Conservation (phyloP, 2,888 invertebrate genomes). For the Ornithoptera priamus region DNA sequence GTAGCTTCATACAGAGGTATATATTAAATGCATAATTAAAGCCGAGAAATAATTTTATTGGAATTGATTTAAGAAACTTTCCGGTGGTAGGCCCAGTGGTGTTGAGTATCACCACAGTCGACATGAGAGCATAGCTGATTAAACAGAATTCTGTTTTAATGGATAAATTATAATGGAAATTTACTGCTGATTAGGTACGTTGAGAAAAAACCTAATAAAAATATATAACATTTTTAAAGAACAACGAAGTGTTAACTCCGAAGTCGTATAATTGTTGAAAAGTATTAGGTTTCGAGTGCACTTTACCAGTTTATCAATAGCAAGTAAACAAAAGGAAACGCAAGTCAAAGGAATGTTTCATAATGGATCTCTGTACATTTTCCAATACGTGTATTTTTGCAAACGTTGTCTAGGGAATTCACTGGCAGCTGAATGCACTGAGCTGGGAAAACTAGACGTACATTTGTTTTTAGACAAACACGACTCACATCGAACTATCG, state of each 20-base stretch:
- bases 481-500: constrained; percentile 1
- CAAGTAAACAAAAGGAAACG: neutral
- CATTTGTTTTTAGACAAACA: constrained; percentile 6
- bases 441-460: constrained; percentile 17
- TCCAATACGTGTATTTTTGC: constrained; percentile 26
- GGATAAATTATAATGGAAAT: too few relatives aligned
- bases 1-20: too few relatives aligned
- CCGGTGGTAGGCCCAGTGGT: too few relatives aligned
- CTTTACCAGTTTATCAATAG: neutral
- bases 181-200: too few relatives aligned
- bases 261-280: neutral
- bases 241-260: neutral
- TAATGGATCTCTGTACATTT: constrained; percentile 18
- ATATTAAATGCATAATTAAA: too few relatives aligned
- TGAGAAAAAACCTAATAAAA: too few relatives aligned
- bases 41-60: too few relatives aligned
- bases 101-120: too few relatives aligned
- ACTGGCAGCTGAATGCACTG: constrained; percentile 24
- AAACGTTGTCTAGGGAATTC: constrained; percentile 21
- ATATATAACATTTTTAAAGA: too few relatives aligned
- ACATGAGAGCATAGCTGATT: too few relatives aligned
- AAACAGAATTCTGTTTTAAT: too few relatives aligned
- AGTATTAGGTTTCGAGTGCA: neutral
- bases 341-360: constrained; percentile 9
- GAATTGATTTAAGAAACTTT: too few relatives aligned